Conservation (phyloP, 2,797 vertebrate genomes). For the Atherinosoma microstoma region DNA sequence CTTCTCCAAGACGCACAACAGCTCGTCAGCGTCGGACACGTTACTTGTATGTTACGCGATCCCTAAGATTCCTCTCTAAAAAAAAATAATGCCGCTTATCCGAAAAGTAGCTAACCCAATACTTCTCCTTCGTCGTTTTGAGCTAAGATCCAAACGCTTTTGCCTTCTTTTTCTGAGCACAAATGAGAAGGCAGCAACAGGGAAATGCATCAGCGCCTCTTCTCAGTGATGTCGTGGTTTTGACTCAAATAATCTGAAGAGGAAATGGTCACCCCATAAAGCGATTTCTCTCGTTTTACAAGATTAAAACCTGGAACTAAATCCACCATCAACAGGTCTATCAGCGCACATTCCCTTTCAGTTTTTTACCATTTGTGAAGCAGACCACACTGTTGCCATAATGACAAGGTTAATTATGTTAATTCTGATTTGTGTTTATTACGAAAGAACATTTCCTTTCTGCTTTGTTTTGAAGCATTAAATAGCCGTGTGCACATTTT, state of each 20-base stretch:
- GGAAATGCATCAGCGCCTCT: not conserved
- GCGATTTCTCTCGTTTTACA: not conserved
- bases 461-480: not conserved
- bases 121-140: not conserved
- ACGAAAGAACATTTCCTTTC: no score
- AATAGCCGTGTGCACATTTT: not conserved
- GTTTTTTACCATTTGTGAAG: not conserved
- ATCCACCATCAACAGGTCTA: not conserved
- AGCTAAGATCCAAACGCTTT: not conserved
- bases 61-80: not conserved
- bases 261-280: not conserved
- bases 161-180: not conserved
- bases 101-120: not conserved
- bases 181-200: not conserved
- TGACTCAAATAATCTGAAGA: conserved; percentile 2
- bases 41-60: conserved; percentile 28
- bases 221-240: not conserved
- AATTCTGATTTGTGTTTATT: no score
- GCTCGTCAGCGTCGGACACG: conserved; percentile 54
- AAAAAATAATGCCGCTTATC: conserved; percentile 1
- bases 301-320: not conserved
- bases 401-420: not conserved
- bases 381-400: not conserved
- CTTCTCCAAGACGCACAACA: conserved; percentile 72
- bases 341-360: not conserved